A percentile compares a stretch with the other conserved stretches of the same genome.
Evolutionary conservation across 2,888 invertebrate species (phyloP).

Genomic region (Eupithecia exiguata): DNA sequence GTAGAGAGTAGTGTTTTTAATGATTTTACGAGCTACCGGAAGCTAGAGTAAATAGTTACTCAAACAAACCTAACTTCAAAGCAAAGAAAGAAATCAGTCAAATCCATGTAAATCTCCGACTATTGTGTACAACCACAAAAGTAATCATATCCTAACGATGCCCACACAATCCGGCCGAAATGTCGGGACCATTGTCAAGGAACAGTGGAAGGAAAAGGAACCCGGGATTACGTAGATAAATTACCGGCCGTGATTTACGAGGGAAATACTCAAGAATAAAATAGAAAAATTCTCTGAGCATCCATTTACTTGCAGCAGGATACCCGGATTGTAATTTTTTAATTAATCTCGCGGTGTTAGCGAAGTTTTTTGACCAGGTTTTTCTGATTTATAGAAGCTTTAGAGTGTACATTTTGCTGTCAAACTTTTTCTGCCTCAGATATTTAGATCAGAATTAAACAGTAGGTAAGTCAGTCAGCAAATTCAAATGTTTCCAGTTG

Average conservation of each 20-base stretch:
- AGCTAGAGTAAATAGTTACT: not conserved
- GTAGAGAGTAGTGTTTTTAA: not conserved
- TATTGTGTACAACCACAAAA: conserved; percentile 30
- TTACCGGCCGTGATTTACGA: conserved; percentile 42
- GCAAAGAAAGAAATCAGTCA: not conserved
- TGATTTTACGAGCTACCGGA: not conserved
- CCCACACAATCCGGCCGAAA: conserved; percentile 32
- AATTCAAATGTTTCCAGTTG: not conserved
- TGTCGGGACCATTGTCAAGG: conserved; percentile 36
- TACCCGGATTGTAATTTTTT: conserved; percentile 33
- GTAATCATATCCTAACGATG: conserved; percentile 39
- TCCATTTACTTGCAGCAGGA: conserved; percentile 23
- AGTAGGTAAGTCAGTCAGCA: not conserved
- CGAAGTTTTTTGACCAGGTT: conserved; percentile 18
- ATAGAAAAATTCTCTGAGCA: conserved; percentile 29
- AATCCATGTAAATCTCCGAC: conserved; percentile 21
- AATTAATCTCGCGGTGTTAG: conserved; percentile 32
- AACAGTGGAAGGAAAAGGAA: conserved; percentile 33
- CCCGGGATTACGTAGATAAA: conserved; percentile 43
- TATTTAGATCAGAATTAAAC: not conserved
- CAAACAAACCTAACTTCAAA: not conserved
- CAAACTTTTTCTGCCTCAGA: not conserved
- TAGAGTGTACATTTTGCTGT: conserved; percentile 4
- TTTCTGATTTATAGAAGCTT: conserved; percentile 22
- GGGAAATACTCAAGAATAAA: conserved; percentile 36